Evolutionary conservation across 2,888 invertebrate genomes (phyloP).

Genomic region (Microchrysa polita): DNA sequence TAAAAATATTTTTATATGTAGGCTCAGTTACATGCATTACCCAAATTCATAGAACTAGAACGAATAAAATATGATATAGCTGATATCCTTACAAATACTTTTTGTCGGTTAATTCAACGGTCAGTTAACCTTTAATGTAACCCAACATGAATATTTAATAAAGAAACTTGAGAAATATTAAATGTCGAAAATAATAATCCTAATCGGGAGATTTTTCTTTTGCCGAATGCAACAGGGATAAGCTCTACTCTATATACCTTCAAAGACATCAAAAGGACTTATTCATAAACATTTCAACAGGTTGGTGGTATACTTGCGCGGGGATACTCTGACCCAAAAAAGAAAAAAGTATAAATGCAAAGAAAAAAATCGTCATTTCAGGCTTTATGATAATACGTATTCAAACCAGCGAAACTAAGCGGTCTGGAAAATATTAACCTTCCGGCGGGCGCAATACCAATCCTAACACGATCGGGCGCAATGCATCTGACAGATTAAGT

Average conservation of each 20-base stretch:
- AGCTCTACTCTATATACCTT: constrained; percentile 6
- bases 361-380: not conserved
- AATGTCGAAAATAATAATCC: not conserved
- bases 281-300: constrained; percentile 35
- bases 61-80: too few relatives aligned
- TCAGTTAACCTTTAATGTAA: constrained; percentile 2
- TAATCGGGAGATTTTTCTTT: constrained; percentile 31
- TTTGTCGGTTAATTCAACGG: not conserved
- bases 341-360: not conserved
- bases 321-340: not conserved
- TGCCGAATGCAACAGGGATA: not conserved
- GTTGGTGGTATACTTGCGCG: not conserved
- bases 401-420: constrained; percentile 47
- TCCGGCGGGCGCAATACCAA: constrained; percentile 42
- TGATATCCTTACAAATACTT: too few relatives aligned
- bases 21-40: too few relatives aligned
- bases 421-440: constrained; percentile 50
- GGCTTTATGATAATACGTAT: constrained; percentile 40
- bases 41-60: too few relatives aligned
- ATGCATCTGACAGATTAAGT: too few relatives aligned
- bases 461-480: too few relatives aligned
- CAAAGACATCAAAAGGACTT: constrained; percentile 39
- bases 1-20: too few relatives aligned
- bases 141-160: constrained; percentile 19
- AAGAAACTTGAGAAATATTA: not conserved